Percentiles rank a stretch among this genome's conserved stretches.
These are phyloP conservation scores for Pangasius larnaudii DNA, from an alignment of 2,797 vertebrate species.

Conservation along the genomic window DNA sequence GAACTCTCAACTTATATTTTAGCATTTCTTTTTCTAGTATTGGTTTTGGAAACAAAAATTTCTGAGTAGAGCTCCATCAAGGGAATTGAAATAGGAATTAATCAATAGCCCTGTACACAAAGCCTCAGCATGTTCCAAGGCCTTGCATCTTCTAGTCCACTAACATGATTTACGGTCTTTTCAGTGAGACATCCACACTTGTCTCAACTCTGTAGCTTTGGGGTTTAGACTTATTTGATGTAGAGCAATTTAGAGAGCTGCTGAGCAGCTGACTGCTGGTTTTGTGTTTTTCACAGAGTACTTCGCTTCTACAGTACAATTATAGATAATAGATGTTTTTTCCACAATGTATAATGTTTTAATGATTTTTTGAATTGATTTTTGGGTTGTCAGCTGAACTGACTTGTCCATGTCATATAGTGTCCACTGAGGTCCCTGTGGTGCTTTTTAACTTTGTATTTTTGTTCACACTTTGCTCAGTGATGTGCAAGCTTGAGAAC, in stretches of 20 bases:
- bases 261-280: not conserved
- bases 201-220: constrained; percentile 25
- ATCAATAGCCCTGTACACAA: constrained; percentile 25
- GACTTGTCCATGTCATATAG: not conserved
- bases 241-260: constrained; percentile 19
- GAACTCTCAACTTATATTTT: constrained; percentile 21
- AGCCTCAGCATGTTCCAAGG: constrained; percentile 23
- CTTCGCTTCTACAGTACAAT: not conserved
- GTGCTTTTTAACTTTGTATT: not conserved
- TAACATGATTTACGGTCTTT: constrained; percentile 36
- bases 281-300: not conserved
- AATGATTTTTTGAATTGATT: not conserved
- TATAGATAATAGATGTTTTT: not conserved
- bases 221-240: constrained; percentile 27
- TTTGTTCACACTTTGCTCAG: not conserved
- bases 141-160: constrained; percentile 23
- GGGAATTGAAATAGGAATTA: constrained; percentile 25
- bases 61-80: constrained; percentile 25
- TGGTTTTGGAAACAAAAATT: not conserved
- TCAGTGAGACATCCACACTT: constrained; percentile 25
- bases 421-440: not conserved
- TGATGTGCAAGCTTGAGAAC: not conserved
- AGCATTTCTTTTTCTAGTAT: constrained; percentile 28
- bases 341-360: not conserved
- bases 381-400: not conserved